phyloP scores from a whole-genome alignment of 1,140 invertebrate genomes.

The Oedothorax gibbosus region DNA sequence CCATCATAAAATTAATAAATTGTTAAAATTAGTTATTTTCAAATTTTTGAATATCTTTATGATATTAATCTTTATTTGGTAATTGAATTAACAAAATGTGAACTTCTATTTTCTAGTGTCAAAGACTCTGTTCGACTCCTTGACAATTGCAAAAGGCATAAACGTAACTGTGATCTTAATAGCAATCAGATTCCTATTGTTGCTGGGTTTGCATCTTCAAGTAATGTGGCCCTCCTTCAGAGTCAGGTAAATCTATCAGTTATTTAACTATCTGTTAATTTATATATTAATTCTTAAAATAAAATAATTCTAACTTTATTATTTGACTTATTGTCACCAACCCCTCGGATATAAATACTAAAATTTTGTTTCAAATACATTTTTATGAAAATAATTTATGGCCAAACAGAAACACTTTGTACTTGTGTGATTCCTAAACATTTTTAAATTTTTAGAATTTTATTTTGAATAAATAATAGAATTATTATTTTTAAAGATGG shows the following conservation, averaged over 20 bases:
- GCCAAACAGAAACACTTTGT: background rate
- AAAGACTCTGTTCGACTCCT: constrained; percentile 96
- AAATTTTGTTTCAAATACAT: too few species aligned
- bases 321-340: too few species aligned
- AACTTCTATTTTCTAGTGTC: constrained; percentile 70
- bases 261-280: background rate
- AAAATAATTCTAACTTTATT: too few species aligned
- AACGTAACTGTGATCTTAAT: constrained; percentile 59
- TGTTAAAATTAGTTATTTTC: background rate
- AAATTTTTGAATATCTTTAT: background rate
- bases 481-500: background rate
- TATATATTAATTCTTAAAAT: too few species aligned
- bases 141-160: constrained; percentile 78
- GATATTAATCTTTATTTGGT: background rate
- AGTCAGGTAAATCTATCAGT: constrained; percentile 66
- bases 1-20: too few species aligned
- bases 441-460: background rate
- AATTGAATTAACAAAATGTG: background rate
- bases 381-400: too few species aligned
- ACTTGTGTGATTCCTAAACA: background rate
- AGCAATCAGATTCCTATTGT: constrained; percentile 66
- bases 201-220: constrained; percentile 77
- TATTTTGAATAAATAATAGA: background rate
- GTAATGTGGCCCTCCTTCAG: constrained; percentile 80
- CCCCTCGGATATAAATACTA: too few species aligned